Evolutionary conservation across 2,888 invertebrate genomes (phyloP), one percentile per base, ranked within the genome.

Genomic region (Metellina segmentata): DNA sequence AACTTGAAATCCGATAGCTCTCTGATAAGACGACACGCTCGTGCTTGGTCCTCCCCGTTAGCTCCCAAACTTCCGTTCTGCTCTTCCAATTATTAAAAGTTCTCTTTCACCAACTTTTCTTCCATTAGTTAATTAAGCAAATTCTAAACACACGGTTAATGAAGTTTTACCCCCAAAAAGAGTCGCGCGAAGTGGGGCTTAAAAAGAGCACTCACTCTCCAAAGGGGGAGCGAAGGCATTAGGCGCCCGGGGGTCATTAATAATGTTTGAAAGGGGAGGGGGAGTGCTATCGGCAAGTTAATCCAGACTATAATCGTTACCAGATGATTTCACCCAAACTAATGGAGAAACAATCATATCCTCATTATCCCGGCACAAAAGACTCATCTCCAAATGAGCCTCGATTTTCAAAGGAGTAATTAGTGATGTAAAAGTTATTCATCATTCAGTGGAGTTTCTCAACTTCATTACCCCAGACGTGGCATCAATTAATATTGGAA

Each of bases 341-440:
- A 89, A 89, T 89, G 82, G 89, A 81, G 75, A 83, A 89, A 89
- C 82, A 89, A 89, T 89, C 89, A 82, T 69, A 77, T 70, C 48
- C 89, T 83, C 89, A 83, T 89, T 89, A 89, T 83, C 69, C 61
- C 75, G 77, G 77, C 83, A 77, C 85, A 85, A 90, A 83, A 90
- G 83, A 51, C 75, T 72, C 81, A 75, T 81, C 72, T 81, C 53
- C 69, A 81, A 88, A 88, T 81, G 88, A 81, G 81, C 81, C 81
- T 88, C 74, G 81, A 81, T 78, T 86, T 86, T 86, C 77, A 86
- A 86, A 78, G 51, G 61, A 81, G 81, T 81, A 81, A 88, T 81
- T 88, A 81, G 81, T 34, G 49, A 75, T 70, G 20, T 19, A 6
- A 69, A 75, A 88, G 81, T 74, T 81, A 88, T 88, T 81, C 81